Base-by-base conservation (phyloP, 2,888 invertebrate genomes). In the Merodon equestris region DNA sequence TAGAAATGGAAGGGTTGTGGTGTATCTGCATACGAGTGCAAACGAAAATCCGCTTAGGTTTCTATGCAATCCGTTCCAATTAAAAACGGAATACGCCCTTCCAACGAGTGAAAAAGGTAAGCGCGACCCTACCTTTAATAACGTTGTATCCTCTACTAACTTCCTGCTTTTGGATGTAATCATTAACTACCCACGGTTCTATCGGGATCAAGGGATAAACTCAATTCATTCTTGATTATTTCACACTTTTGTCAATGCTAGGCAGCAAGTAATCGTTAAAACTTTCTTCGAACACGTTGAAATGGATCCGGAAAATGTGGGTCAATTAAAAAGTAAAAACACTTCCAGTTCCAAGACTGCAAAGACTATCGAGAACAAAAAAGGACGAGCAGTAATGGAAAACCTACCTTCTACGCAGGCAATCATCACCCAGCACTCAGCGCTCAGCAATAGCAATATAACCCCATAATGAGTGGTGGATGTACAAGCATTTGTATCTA, bases 321-420 rank as follows among this genome's bases (percentile, higher is more conserved):
- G 73, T 68, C 77, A 77, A 73, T 77, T 61, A 67, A 77, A 67
- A 73, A 53, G n/a, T 57, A 42, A 5, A 57, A 71, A 60, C 71
- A 34, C 15, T 47, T 64, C 27, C 54, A 27, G 3, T 34, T 60
- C 50, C 17, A 44, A 58, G 40, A 64, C 34, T 56, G 34, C 7
- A 36, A 36, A 9, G 36, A 14, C 60, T 2, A n/a, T 7, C 40
- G 3, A 54, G 10, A 9, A 60, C 18, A 45, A 53, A 67, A 47
- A 45, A 72, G 60, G 72, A 74, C 57, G 53, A 53, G 51, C 67
- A 51, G 48, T 15, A 18, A 53, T 17, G 14, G 34, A 36, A 13
- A 42, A 38, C 36, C 40, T 54, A 27, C 27, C 27, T 27, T 27
- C 48, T 18, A 58, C 12, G n/a, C 58, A 48, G 57, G 27, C 45